Evolutionary conservation across 2,797 vertebrate species (phyloP), one percentile per base, ranked within the genome.

Genomic region (Hydrocynus forskahlii): DNA sequence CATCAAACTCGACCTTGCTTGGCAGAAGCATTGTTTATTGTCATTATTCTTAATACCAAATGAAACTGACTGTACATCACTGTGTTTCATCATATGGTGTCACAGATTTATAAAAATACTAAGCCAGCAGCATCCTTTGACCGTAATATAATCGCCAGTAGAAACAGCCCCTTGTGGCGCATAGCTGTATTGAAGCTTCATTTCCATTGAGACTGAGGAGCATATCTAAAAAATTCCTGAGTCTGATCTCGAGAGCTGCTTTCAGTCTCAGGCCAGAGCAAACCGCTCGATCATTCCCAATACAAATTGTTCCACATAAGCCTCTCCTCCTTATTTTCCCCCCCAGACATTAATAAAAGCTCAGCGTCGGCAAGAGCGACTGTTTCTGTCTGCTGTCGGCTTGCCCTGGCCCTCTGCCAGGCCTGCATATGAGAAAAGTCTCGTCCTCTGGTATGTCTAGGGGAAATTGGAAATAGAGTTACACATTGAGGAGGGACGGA

Each of bases 391-490:
- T 84, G 79, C 80, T 81, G 80, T 71, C 77, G 60, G 59, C 62
- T 72, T 29, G 72, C 72, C 50, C 35, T 82, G 81, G 82, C 35
- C 54, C 67, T 74, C 63, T 2, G 79, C 80, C 84, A 84, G 60
- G 74, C n/a, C 69, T 67, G 74, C 79, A 80, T 78, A 86, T 79
- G 74, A 77, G 79, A 80, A 80, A 75, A 72, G 81, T 80, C 75
- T 63, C 66, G 75, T 84, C 79, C 70, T 84, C 38, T 76, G 84
- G 87, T 91, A 91, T 87, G 87, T 85, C 13, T 79, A 80, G 82
- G 86, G 89, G 88, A 94, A 93, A 92, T 92, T 92, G 89, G 91
- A 91, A 89, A 89, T 86, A 76, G 81, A 85, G 81, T 71, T 84
- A 85, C 81, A 85, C 79, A 78, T 85, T 87, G 81, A 87, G 78